phyloP scores from a whole-genome alignment of 2,888 invertebrate species.

The Smittia sp. region DNA sequence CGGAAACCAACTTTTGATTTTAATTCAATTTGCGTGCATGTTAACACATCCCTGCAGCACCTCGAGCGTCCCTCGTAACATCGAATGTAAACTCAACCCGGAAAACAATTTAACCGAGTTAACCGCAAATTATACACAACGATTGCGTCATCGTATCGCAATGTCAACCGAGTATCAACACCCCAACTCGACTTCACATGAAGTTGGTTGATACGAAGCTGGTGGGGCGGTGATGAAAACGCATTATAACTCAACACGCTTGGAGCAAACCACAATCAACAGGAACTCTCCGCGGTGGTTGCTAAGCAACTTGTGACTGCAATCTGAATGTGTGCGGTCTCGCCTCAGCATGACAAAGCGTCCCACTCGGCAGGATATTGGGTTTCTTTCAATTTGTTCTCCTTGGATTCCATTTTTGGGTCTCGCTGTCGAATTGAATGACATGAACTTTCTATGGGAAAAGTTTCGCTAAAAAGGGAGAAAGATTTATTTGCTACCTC shows the following conservation, averaged over 20 bases:
- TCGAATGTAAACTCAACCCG: background rate
- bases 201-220: background rate
- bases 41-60: background rate
- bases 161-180: background rate
- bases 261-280: background rate
- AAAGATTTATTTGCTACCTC: too few relatives aligned
- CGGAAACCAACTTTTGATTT: background rate
- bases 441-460: too few relatives aligned
- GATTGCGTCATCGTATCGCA: background rate
- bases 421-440: too few relatives aligned
- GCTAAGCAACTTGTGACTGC: background rate
- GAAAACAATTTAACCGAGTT: background rate
- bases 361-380: background rate
- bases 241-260: background rate
- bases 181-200: background rate
- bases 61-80: background rate
- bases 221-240: background rate
- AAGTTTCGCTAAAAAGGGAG: too few relatives aligned
- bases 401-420: background rate
- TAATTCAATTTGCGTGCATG: background rate
- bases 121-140: conserved; percentile 1
- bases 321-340: too few relatives aligned
- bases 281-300: background rate
- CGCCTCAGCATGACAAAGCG: background rate
- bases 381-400: background rate